Base-by-base conservation (phyloP, 1,140 invertebrate genomes). In the Drosophila biarmipes region DNA sequence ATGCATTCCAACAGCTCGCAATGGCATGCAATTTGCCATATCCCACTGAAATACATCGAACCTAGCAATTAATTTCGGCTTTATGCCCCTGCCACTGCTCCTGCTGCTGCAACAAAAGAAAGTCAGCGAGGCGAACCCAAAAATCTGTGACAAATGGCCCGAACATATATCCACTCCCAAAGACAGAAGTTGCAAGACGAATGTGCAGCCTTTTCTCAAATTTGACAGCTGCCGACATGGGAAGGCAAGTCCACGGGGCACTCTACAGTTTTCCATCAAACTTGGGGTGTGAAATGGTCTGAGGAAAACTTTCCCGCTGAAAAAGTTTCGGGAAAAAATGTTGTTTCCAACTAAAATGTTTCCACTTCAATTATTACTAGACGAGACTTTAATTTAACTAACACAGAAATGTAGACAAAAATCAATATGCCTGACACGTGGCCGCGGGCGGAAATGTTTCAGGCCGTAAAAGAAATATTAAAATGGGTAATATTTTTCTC, bases 191-290 rank as follows among this genome's bases (percentile, higher is more conserved):
- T 72, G 53, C 52, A 75, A 75, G 72, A 75, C 53, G 53, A 75
- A 75, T 75, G 72, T 66, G 69, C 69, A 75, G 52, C 48, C 21
- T 53, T 75, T 74, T 76, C 46, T 57, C 63, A 75, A 53, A 48
- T 76, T 74, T 76, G 72, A 76, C 72, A 76, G 72, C 72, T 54
- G 73, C 72, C 48, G 73, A 73, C 71, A 63, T 35, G 34, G 52
- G 58, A 69, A 72, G 64, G 62, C 62, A 45, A 45, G 14, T 46
- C 42, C 45, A 15, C 12, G 38, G 24, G 40, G 31, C 40, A 24
- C n/a, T 17, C 29, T 61, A 59, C 54, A 35, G 35, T 63, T 59
- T 63, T 34, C 54, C 59, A 58, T 42, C 61, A 63, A 54, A 68
- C 21, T 37, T 66, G 34, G 27, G 38, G 49, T 24, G 29, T 48